Base-by-base conservation (phyloP, 1,140 invertebrate genomes). In the Heliconius nattereri region DNA sequence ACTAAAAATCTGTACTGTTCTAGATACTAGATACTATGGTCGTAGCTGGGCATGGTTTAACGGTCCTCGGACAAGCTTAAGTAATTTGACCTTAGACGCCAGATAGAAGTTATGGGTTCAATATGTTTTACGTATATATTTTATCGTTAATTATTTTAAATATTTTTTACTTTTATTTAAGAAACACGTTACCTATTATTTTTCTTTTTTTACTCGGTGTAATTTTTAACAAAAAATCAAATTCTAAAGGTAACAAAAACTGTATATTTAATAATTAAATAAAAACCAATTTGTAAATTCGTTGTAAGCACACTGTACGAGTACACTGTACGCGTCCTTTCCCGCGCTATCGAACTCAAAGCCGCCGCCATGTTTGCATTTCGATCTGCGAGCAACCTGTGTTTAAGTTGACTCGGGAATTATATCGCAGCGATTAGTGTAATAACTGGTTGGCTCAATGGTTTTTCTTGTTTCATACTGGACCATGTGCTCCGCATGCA, bases 351-450 rank as follows among this genome's bases (percentile, higher is more conserved):
- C 85, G 85, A 77, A 80, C 82, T 92, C 92, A 94, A 94, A 94
- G 92, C 88, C 84, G 85, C 90, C 91, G 92, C 91, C 91, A 94
- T 94, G 93, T 94, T 94, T 94, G 92, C 91, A 90, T 94, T 94
- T 92, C 92, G 91, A 90, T 92, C 89, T 84, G 89, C 89, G 87
- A 90, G 86, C 88, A 93, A 93, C 92, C 92, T 93, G 94, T 94
- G 91, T 94, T 94, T 94, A 94, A 90, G 91, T 92, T 91, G 89
- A 93, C 91, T 92, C 85, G 89, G 90, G 91, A 92, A 94, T 94
- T 94, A 94, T 94, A 94, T 94, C 91, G 88, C 88, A 85, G 89
- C 91, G 91, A 94, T 94, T 94, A 94, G 92, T 90, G 90, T 94
- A 94, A 94, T 93, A 93, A 94, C 94, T 94, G 93, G 91, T 92